phyloP scores from a whole-genome alignment of 2,888 invertebrate species.

The Eilema caniola region DNA sequence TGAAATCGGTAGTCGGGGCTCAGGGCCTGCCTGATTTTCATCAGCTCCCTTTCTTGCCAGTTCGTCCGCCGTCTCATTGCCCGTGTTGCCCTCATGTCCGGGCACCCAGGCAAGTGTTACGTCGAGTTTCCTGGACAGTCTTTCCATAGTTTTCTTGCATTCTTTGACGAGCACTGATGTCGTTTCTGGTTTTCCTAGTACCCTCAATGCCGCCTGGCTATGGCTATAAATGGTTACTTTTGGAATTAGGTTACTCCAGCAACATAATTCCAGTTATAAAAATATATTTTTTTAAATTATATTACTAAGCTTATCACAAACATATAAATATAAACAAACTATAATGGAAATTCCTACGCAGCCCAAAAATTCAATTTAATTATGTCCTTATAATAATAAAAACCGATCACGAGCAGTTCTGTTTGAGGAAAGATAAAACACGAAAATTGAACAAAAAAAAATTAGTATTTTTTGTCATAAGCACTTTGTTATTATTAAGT shows the following conservation, averaged over 20 bases:
- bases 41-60: too few species aligned
- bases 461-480: conserved; percentile 22
- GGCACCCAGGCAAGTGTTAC: too few species aligned
- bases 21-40: too few species aligned
- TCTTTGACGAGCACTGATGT: too few species aligned
- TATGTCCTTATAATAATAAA: neutral
- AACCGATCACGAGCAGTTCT: conserved; percentile 8
- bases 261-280: neutral
- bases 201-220: too few species aligned
- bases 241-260: neutral
- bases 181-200: too few species aligned
- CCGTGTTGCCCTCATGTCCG: too few species aligned
- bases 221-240: too few species aligned
- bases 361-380: neutral
- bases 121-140: too few species aligned
- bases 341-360: neutral
- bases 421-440: neutral
- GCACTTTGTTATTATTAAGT: conserved; percentile 37
- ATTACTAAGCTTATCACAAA: neutral
- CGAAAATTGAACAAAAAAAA: conserved; percentile 4
- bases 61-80: too few species aligned
- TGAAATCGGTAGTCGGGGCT: too few species aligned
- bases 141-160: too few species aligned
- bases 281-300: neutral
- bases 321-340: neutral